Percentiles rank a stretch among this genome's conserved stretches.
Evolutionary conservation across 2,113 vertebrate species (phyloP).

Genomic region (Amblyopsis rosae): DNA sequence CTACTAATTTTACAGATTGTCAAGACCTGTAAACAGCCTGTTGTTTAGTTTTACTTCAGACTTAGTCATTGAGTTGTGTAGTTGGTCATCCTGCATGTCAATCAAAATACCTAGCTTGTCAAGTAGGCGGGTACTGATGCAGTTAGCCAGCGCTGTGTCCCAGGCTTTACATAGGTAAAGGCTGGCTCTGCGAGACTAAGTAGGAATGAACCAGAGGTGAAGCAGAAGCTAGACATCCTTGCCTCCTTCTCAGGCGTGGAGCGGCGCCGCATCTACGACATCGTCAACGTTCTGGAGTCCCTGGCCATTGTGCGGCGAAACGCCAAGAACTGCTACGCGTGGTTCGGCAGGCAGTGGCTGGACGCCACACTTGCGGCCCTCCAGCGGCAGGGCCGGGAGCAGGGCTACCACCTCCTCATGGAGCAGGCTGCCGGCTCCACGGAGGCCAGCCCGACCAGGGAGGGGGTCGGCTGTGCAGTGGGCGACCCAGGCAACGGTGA

Average conservation of each 20-base stretch:
- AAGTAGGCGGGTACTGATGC: no score
- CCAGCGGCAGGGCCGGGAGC: slow-evolving; percentile 80
- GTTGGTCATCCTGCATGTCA: no score
- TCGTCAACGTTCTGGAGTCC: slow-evolving; percentile 92
- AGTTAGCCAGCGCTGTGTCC: no score
- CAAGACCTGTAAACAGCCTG: no score
- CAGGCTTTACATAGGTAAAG: no score
- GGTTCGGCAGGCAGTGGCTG: slow-evolving; percentile 86
- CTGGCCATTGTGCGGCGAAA: slow-evolving; percentile 88
- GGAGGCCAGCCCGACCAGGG: slow-evolving; percentile 62
- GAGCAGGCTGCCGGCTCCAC: slow-evolving; percentile 71
- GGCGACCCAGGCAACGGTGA: slow-evolving; percentile 79
- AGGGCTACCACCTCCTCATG: slow-evolving; percentile 87
- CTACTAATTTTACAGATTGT: no score
- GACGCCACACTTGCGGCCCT: slow-evolving; percentile 82
- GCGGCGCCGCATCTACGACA: slow-evolving; percentile 92
- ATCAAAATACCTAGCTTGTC: no score
- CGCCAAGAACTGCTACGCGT: slow-evolving; percentile 94
- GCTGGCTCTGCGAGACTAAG: neutral
- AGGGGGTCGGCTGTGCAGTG: slow-evolving; percentile 20
- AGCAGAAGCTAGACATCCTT: neutral
- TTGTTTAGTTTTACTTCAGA: no score
- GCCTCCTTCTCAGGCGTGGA: slow-evolving; percentile 82
- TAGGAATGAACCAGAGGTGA: no score
- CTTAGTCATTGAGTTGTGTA: no score